Conservation (phyloP, 1,140 invertebrate genomes). For the Hypsibius dujardini region DNA sequence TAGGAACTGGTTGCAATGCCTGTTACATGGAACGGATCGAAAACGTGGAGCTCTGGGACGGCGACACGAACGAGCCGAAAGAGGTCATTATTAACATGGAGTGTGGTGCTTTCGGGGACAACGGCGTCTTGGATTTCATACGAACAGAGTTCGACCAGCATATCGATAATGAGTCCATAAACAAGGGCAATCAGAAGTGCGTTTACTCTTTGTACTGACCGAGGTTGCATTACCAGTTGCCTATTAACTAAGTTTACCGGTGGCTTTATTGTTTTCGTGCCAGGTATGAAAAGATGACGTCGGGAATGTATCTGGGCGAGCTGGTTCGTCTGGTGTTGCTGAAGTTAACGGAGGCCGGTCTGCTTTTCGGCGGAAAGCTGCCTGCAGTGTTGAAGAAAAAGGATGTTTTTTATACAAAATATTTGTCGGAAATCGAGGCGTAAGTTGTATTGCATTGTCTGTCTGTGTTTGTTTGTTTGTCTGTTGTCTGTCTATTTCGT, state of each 20-base stretch:
- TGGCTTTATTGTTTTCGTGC: conserved; percentile 20
- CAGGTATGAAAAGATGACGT: conserved; percentile 80
- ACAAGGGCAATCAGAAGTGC: conserved; percentile 51
- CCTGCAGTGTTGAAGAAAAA: neutral
- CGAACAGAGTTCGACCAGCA: conserved; percentile 67
- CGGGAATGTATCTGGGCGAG: conserved; percentile 73
- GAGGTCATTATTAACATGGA: conserved; percentile 82
- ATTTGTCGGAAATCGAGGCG: conserved; percentile 88
- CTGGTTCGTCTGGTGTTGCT: conserved; percentile 50
- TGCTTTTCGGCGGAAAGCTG: conserved; percentile 50
- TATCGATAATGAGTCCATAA: conserved; percentile 65
- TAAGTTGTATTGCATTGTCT: conserved; percentile 32
- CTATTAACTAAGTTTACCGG: too few species aligned
- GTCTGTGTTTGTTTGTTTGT: neutral
- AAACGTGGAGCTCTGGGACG: conserved; percentile 47
- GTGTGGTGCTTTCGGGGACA: conserved; percentile 91
- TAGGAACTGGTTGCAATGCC: conserved; percentile 84
- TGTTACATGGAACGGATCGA: conserved; percentile 81
- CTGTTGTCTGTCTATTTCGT: too few species aligned
- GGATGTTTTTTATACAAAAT: conserved; percentile 79
- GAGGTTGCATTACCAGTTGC: too few species aligned
- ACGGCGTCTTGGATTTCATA: conserved; percentile 65
- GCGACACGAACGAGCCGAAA: conserved; percentile 36
- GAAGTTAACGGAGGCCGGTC: conserved; percentile 52
- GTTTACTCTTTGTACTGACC: too few species aligned